Percentiles rank a stretch among this genome's conserved stretches.
These are phyloP conservation scores for Zaprionus taronus DNA, from an alignment of 1,140 invertebrate species.

Conservation along the genomic window DNA sequence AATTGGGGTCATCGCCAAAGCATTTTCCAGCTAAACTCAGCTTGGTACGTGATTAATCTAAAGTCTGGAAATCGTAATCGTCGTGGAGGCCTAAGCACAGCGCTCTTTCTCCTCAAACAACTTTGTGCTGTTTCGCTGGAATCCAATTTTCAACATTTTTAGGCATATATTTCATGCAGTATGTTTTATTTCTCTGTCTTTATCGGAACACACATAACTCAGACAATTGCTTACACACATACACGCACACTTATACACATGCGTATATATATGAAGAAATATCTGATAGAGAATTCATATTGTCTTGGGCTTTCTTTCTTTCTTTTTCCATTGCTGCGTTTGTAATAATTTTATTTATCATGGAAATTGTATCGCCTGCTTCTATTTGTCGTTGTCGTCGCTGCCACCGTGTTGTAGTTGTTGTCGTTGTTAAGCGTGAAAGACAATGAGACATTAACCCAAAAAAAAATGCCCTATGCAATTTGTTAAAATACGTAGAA, in stretches of 20 bases:
- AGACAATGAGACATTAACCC: slow-evolving; percentile 81
- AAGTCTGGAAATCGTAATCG: slow-evolving; percentile 56
- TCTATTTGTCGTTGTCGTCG: slow-evolving; percentile 4
- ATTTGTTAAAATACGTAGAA: slow-evolving; percentile 42
- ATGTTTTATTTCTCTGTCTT: slow-evolving; percentile 41
- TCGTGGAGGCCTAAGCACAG: not conserved
- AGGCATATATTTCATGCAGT: slow-evolving; percentile 22
- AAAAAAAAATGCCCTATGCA: slow-evolving; percentile 56
- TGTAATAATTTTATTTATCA: slow-evolving; percentile 80
- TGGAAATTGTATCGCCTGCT: slow-evolving; percentile 75
- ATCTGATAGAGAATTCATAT: not conserved
- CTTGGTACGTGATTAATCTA: slow-evolving; percentile 29
- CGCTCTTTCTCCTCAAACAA: not conserved
- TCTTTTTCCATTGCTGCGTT: not conserved
- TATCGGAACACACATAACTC: slow-evolving; percentile 70
- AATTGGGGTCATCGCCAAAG: slow-evolving; percentile 71
- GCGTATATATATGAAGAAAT: not conserved
- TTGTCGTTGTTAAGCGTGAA: slow-evolving; percentile 21
- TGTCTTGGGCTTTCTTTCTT: slow-evolving; percentile 46
- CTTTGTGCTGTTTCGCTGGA: slow-evolving; percentile 8
- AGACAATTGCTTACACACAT: slow-evolving; percentile 56
- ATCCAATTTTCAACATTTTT: slow-evolving; percentile 41
- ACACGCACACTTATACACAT: not conserved
- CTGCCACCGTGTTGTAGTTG: not conserved
- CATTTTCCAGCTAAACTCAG: slow-evolving; percentile 69